Conservation (phyloP, 2,113 vertebrate genomes). For the Gallinago undulata region DNA sequence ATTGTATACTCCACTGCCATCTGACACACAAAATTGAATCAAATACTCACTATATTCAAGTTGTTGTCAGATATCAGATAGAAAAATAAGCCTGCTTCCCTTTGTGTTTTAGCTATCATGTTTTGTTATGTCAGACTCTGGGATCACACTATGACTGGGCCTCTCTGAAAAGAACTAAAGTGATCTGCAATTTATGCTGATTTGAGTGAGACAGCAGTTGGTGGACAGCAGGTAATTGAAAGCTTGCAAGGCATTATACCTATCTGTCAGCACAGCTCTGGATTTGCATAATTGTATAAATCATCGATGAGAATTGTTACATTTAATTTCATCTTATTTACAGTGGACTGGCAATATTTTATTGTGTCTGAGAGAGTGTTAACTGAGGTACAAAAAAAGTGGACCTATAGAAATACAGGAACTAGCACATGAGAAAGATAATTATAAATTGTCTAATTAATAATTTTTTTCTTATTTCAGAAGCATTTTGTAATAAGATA, state of each 20-base stretch:
- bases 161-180: background rate
- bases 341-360: background rate
- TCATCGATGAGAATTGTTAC: background rate
- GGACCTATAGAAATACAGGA: background rate
- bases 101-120: constrained; percentile 48
- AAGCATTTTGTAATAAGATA: background rate
- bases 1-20: constrained; percentile 45
- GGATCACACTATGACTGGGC: background rate
- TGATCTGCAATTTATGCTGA: background rate
- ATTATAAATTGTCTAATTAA: constrained; percentile 15
- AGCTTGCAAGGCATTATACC: background rate
- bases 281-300: constrained; percentile 33
- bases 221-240: constrained; percentile 28
- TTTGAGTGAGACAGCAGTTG: constrained; percentile 11
- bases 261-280: background rate
- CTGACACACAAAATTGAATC: constrained; percentile 66
- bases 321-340: constrained; percentile 47
- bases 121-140: constrained; percentile 35
- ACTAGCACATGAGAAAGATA: background rate
- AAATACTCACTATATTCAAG: constrained; percentile 29
- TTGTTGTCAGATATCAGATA: constrained; percentile 65
- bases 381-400: background rate
- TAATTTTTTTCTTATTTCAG: constrained; percentile 18
- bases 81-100: constrained; percentile 45
- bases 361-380: background rate